Evolutionary conservation across 2,888 invertebrate genomes (phyloP), one percentile per base, ranked within the genome.

Genomic region (Meteorus cinctellus): DNA sequence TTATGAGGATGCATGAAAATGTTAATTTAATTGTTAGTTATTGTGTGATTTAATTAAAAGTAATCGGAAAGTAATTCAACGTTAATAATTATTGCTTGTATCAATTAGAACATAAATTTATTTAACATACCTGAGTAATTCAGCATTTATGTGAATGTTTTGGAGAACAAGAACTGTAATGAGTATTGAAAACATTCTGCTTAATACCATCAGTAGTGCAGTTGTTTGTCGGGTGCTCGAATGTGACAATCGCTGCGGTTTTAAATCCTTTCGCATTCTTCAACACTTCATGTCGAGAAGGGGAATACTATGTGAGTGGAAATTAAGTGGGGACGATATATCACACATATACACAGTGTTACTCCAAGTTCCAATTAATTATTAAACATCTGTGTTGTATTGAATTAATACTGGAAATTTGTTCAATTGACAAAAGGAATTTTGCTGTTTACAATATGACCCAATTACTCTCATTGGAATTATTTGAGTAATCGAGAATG

Each of bases 131-230:
- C 78, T 77, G n/a, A 79, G 78, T 34, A 81, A 75, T 45, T 75
- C 76, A 19, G 81, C 81, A 71, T 75, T 74, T 55, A 68, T 76
- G 4, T 65, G 34, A 6, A 66, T 48, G 51, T 72, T 76, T 60
- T 78, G 79, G 67, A 83, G 74, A 34, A 80, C 72, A 60, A 84
- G 65, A 51, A 81, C 65, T 8, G 78, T 72, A 69, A 82, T 76
- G 24, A 84, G 72, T 65, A 81, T 74, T 48, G 67, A 73, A 31
- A 86, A 70, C 84, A 87, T 86, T 75, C 55, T 78, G 77, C 72
- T 77, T 70, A 77, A 79, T 76, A 73, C 78, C 62, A 79, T 80
- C 74, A 71, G 70, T 76, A 76, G 45, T 67, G 70, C 79, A 74
- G 79, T 67, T 76, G 79, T 76, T 75, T 71, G 81, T 77, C 78